Percentiles rank a stretch among this genome's conserved stretches.
Conservation (phyloP, 92 coral and sea anemone genomes). For the Epizoanthus scotinus region DNA sequence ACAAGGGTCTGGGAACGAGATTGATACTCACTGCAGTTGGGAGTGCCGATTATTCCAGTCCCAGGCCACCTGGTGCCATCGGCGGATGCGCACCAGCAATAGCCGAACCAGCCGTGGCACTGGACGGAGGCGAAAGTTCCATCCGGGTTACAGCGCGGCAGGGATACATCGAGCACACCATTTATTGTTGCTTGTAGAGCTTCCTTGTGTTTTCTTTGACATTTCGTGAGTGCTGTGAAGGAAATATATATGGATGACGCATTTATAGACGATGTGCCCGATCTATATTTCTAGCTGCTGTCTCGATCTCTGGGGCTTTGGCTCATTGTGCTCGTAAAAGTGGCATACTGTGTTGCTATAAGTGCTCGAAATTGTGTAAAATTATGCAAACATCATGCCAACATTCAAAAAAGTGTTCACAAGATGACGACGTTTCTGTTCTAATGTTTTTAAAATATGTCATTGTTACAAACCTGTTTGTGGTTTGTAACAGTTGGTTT, state of each 20-base stretch:
- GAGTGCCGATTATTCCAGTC: not conserved
- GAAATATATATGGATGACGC: not conserved
- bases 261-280: no score
- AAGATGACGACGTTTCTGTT: no score
- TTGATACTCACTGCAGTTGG: not conserved
- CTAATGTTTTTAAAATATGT: no score
- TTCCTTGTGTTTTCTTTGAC: constrained; percentile 1
- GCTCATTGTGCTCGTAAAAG: no score
- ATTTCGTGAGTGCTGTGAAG: not conserved
- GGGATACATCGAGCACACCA: not conserved
- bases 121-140: not conserved
- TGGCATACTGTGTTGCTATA: no score
- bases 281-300: no score
- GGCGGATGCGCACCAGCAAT: constrained; percentile 1
- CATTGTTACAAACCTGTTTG: no score
- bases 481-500: no score
- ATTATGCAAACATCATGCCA: no score
- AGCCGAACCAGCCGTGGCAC: constrained; percentile 1
- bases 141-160: constrained; percentile 4
- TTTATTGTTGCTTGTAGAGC: not conserved
- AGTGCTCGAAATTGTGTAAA: no score
- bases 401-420: no score
- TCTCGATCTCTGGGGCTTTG: no score
- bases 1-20: not conserved
- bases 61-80: constrained; percentile 5